Evolutionary conservation across 2,113 vertebrate species (phyloP), one percentile per base, ranked within the genome.

Genomic region (Pygathrix nemaeus): DNA sequence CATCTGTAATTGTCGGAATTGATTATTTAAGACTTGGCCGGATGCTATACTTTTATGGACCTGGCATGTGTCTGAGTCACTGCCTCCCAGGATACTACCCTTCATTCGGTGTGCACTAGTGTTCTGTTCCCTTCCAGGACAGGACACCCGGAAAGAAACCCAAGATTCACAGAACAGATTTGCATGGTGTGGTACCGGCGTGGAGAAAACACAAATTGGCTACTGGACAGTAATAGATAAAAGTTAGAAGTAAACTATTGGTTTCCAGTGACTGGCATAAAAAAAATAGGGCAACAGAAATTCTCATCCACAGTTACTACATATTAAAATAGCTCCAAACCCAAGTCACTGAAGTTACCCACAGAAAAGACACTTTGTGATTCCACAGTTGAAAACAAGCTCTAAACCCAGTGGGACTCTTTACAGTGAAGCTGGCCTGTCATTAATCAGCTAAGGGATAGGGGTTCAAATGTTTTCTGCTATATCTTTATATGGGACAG

Each of bases 31-130:
- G 95, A 94, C 95, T 78, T 9, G 4, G 76, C 80, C 30, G 20
- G 97, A 98, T 90, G 96, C 88, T 88, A 12, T 95, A 21, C 72
- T 94, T 98, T 92, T 92, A 7, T n/a, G 96, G 95, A 95, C 23
- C 94, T 97, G 98, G 95, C 38, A 2, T 89, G 50, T 95, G 93
- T 96, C 96, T 21, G 70, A 43, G 40, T 76, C 38, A 11, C 55
- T 55, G 78, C 57, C 93, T 96, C 76, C 92, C 84, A 80, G 79
- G 79, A 92, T 32, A 64, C 30, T 11, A 13, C 14, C 43, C 32
- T 61, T 94, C 40, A 7, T 30, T 72, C 68, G 13, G 4, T 18
- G 32, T 48, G 2, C 11, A 45, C 70, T 78, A 61, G 17, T 14
- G 4, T 61, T 16, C 50, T 35, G 12, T 32, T 57, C 57, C 57